Base-by-base conservation (phyloP, 2,888 invertebrate species). In the Dusona sp. region DNA sequence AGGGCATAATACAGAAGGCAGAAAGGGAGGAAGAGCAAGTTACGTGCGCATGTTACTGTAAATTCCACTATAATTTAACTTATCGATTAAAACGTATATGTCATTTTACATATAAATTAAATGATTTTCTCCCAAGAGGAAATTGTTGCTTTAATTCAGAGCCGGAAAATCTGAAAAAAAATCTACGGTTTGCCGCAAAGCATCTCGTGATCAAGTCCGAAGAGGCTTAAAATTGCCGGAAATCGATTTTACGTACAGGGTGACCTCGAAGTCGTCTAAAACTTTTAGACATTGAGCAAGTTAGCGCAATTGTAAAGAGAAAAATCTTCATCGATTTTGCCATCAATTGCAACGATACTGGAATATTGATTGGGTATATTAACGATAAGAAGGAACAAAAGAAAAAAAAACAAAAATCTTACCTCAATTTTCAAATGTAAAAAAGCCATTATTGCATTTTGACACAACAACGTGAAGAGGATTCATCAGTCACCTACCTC, bases 141-240 rank as follows among this genome's bases (percentile, higher is more conserved):
- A 74, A 74, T 74, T 57, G 36, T 36, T 74, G 22, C 25, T 74
- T 16, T 22, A 57, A 57, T 74, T 68, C 54, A 36, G n/a, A 33
- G 22, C 54, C 6, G 7, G 72, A 11, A 2, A 36, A 22, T 22
- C 6, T 16, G 11, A 25, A 42, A 70, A 68, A 68, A 48, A 42
- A 38, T 19, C 0, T 8, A 19, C 9, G 48, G 29, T 16, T 29
- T 9, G 48, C 70, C 70, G 19, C 70, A 29, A 48, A 48, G 29
- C 29, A 3, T 22, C 25, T 9, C 25, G 29, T 29, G 61, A 61
- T 61, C 25, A 29, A 16, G 25, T 29, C 61, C 61, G 61, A 29
- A 61, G 29, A 61, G 61, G 16, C 25, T 16, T 6, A 7, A 29
- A 61, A 7, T 61, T 29, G 6, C 61, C 61, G 61, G 61, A 61